These are phyloP conservation scores for Chironomus tentans DNA, from an alignment of 2,888 invertebrate genomes.

Conservation along the genomic window DNA sequence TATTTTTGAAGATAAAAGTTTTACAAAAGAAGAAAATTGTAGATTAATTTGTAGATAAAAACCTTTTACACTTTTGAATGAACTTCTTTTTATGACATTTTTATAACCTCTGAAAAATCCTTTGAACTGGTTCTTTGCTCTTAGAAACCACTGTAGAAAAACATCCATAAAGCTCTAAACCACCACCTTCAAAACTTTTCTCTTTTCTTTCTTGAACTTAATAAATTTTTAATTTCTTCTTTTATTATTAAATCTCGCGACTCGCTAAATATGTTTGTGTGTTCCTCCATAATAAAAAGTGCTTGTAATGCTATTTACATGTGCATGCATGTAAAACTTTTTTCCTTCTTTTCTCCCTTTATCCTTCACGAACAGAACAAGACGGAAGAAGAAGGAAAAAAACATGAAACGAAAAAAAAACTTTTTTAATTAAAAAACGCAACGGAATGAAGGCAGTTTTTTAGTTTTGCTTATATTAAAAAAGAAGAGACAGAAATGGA, in stretches of 20 bases:
- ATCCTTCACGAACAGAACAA: background rate
- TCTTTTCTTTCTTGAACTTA: background rate
- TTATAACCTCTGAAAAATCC: too few relatives aligned
- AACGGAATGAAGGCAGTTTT: background rate
- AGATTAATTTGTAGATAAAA: too few relatives aligned
- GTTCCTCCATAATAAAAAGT: background rate
- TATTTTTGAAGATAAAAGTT: too few relatives aligned
- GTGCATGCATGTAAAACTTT: slow-evolving; percentile 1
- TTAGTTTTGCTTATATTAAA: background rate
- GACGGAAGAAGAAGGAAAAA: background rate
- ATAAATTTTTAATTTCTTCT: background rate
- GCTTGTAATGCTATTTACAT: background rate
- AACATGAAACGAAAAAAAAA: background rate
- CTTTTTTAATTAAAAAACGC: background rate
- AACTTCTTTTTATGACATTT: too few relatives aligned
- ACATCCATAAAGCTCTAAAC: too few relatives aligned
- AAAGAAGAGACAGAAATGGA: too few relatives aligned
- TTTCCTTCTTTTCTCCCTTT: background rate
- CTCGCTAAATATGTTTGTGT: background rate
- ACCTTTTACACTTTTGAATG: too few relatives aligned
- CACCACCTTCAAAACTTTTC: background rate
- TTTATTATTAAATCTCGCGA: background rate
- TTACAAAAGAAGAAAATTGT: too few relatives aligned
- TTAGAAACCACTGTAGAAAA: too few relatives aligned
- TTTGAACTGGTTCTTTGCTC: too few relatives aligned